phyloP scores from a whole-genome alignment of 1,140 invertebrate species.

The Drosophila grimshawi region DNA sequence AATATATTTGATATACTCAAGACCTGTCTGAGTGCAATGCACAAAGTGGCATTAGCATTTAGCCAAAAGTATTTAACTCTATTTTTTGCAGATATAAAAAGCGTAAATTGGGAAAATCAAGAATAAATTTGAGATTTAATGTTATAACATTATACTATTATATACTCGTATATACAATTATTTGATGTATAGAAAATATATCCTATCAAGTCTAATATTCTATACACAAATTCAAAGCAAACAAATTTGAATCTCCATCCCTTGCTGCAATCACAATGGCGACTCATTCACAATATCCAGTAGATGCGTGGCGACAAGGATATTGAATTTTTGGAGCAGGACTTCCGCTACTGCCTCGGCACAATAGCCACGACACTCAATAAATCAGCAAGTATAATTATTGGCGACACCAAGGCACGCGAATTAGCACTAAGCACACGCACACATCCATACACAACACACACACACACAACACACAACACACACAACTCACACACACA shows the following conservation, averaged over 20 bases:
- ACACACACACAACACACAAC: constrained; percentile 6
- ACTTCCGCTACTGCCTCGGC: constrained; percentile 13
- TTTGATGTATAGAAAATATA: too few relatives aligned
- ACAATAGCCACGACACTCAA: constrained; percentile 66
- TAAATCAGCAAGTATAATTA: constrained; percentile 82
- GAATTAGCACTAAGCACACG: constrained; percentile 37
- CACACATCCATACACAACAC: constrained; percentile 19
- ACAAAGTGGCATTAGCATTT: too few relatives aligned
- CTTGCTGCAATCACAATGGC: neutral
- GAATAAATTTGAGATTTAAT: too few relatives aligned
- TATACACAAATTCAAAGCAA: too few relatives aligned
- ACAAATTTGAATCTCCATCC: neutral
- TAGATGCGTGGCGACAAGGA: neutral
- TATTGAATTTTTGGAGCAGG: neutral
- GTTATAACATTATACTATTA: too few relatives aligned
- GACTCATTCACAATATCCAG: constrained; percentile 72
- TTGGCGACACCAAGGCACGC: constrained; percentile 46
- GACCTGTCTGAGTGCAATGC: neutral
- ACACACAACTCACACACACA: constrained; percentile 26
- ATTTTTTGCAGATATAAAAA: too few relatives aligned
- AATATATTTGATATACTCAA: neutral
- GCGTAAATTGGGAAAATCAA: too few relatives aligned
- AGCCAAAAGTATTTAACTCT: too few relatives aligned
- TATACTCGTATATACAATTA: too few relatives aligned
- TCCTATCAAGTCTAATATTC: too few relatives aligned